Conservation (phyloP, 2,797 vertebrate species). For the Liasis olivaceus region DNA sequence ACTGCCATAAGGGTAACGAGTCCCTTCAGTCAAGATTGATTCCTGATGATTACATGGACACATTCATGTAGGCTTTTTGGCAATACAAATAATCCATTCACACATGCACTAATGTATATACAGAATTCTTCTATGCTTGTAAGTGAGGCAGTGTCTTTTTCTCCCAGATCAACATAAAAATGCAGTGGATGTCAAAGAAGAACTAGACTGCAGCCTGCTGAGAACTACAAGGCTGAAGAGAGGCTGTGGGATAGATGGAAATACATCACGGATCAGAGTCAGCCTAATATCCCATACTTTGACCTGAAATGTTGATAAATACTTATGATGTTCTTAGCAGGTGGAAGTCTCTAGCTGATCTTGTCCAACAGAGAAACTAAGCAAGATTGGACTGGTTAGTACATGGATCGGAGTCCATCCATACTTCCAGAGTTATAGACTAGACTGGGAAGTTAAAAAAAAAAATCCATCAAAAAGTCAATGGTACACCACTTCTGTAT, state of each 20-base stretch:
- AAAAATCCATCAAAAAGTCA: background rate
- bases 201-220: background rate
- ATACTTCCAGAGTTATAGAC: background rate
- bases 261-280: background rate
- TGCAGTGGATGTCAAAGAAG: too few relatives aligned
- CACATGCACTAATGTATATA: too few relatives aligned
- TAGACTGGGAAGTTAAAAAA: background rate
- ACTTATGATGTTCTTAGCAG: background rate
- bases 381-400: background rate
- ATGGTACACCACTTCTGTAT: background rate
- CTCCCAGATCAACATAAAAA: background rate
- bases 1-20: background rate
- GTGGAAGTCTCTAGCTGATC: background rate
- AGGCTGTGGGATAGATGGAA: background rate
- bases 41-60: background rate
- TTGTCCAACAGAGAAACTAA: background rate
- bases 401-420: background rate
- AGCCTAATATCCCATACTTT: background rate
- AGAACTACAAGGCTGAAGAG: background rate
- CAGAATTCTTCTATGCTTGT: background rate
- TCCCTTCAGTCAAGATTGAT: background rate
- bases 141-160: background rate
- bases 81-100: background rate
- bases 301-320: background rate
- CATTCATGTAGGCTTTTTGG: background rate